Conservation (phyloP, 2,888 invertebrate genomes). For the Neria commutata region DNA sequence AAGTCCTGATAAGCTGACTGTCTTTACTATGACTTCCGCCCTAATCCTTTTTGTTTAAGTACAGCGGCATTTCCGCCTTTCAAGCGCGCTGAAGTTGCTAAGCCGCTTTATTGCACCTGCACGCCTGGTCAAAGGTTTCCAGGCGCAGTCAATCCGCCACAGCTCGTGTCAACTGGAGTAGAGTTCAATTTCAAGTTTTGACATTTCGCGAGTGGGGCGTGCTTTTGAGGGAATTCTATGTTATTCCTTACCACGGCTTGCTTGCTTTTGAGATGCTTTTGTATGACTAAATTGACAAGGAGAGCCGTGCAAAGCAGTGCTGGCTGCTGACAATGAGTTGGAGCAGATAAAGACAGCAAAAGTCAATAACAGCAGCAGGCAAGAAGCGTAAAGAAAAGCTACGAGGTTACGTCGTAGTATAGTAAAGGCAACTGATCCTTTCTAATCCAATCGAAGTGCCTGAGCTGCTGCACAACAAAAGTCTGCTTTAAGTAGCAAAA, state of each 20-base stretch:
- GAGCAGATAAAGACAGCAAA: not conserved
- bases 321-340: no score
- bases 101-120: not conserved
- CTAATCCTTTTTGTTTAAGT: not conserved
- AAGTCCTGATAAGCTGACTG: not conserved
- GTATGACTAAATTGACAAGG: not conserved
- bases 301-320: no score
- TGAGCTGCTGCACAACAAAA: not conserved
- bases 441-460: not conserved
- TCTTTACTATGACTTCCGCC: constrained; percentile 1
- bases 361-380: not conserved
- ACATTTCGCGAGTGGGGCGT: not conserved
- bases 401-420: not conserved
- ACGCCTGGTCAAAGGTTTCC: not conserved
- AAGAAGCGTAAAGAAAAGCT: not conserved
- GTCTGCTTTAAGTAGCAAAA: not conserved
- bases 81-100: not conserved
- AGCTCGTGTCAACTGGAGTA: not conserved
- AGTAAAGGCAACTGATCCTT: not conserved
- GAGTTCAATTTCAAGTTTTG: not conserved
- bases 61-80: not conserved
- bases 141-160: no score
- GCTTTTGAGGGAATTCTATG: no score
- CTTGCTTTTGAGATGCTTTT: not conserved
- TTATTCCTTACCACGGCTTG: not conserved